Evolutionary conservation across 2,888 invertebrate genomes (phyloP).

Genomic region (Catocala sponsa): DNA sequence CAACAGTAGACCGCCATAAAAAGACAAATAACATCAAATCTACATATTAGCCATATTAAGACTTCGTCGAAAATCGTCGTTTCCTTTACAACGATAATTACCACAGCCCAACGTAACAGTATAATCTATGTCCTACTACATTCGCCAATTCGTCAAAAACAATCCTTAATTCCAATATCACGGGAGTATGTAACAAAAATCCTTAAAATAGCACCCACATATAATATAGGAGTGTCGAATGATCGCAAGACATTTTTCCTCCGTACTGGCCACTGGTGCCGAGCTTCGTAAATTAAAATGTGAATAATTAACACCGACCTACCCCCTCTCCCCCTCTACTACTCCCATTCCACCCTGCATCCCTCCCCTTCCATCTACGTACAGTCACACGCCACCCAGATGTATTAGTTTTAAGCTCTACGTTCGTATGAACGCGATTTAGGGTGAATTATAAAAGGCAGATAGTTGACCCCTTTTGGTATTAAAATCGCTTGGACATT

Average conservation of each 20-base stretch:
- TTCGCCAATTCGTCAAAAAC: too few species aligned
- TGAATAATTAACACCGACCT: constrained; percentile 85
- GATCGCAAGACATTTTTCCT: constrained; percentile 84
- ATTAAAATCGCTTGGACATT: constrained; percentile 68
- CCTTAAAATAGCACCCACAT: constrained; percentile 43
- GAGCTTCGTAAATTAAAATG: constrained; percentile 86
- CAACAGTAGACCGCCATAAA: too few species aligned
- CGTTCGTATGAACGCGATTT: constrained; percentile 79
- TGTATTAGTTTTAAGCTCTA: constrained; percentile 86
- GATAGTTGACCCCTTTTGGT: constrained; percentile 73
- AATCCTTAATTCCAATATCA: too few species aligned
- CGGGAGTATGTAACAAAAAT: constrained; percentile 40
- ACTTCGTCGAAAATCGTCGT: too few species aligned
- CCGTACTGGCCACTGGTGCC: constrained; percentile 68
- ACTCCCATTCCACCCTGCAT: constrained; percentile 49
- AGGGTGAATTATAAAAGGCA: constrained; percentile 70
- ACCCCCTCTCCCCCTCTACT: constrained; percentile 54
- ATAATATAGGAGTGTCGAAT: constrained; percentile 75
- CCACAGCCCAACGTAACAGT: too few species aligned
- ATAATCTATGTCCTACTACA: too few species aligned
- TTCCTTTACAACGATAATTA: too few species aligned
- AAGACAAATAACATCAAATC: too few species aligned
- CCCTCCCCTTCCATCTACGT: constrained; percentile 47
- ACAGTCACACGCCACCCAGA: constrained; percentile 73
- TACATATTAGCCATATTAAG: too few species aligned